Evolutionary conservation across 2,113 vertebrate species (phyloP), one percentile per base, ranked within the genome.

Genomic region (Oreochromis tanganicae): DNA sequence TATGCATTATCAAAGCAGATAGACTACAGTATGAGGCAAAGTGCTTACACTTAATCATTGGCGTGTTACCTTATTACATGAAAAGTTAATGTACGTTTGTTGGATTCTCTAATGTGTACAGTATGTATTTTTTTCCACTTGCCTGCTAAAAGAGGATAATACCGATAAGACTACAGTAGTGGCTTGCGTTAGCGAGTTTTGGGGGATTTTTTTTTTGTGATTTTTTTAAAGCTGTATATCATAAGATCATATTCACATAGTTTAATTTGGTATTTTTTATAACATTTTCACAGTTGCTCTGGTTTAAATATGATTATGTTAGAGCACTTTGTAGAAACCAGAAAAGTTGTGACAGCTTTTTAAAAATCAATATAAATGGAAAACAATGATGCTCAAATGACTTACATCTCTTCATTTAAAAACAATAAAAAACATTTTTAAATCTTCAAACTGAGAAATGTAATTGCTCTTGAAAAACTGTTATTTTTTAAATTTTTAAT

Each of bases 1-100:
- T 94, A 86, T 94, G 93, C 87, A 92, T 96, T 94, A 96, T 96
- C 89, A 95, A 95, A 94, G 94, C 92, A 94, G 80, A 92, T 94
- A 93, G 95, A 92, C 87, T 94, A 82, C 88, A 89, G 89, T 85
- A 88, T 83, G 90, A 91, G 84, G 90, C 88, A 92, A 96, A 96
- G 93, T 91, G 90, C 90, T 92, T 93, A 86, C 71, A 94, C 93
- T 95, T 95, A 89, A 96, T 96, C 96, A 96, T 92, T 46, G 61
- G 73, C 38, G 27, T 93, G 89, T 91, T 94, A 85, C 86, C 83
- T 91, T 93, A 92, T 96, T 93, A 86, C 88, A 79, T 84, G 79
- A 89, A 95, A 92, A 91, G 85, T 91, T 91, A 86, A 95, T 95
- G 88, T 87, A 88, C 93, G 87, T 94, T 91, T 81, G 80, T 87